Evolutionary conservation across 2,888 invertebrate genomes (phyloP).

Genomic region (Charanyca ferruginea): DNA sequence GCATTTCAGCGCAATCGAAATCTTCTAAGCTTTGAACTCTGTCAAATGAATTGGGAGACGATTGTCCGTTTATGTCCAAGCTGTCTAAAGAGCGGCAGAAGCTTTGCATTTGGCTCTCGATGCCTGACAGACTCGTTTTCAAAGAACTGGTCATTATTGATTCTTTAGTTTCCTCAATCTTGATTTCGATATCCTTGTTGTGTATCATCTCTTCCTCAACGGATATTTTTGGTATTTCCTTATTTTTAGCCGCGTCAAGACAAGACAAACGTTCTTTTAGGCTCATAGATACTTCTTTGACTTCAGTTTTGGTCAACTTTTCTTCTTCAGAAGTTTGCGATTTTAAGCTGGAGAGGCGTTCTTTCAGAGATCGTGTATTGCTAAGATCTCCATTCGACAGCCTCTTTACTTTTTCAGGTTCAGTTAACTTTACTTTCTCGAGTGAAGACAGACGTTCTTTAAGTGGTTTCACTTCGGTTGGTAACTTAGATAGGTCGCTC

Average conservation of each 20-base stretch:
- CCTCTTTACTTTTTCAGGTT: slow-evolving; percentile 87
- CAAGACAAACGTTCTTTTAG: slow-evolving; percentile 89
- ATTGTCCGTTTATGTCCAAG: slow-evolving; percentile 91
- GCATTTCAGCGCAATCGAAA: slow-evolving; percentile 92
- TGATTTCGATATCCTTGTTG: slow-evolving; percentile 75
- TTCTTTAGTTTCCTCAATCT: slow-evolving; percentile 75
- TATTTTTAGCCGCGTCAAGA: slow-evolving; percentile 88
- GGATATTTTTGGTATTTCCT: slow-evolving; percentile 87
- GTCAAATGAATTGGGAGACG: slow-evolving; percentile 91
- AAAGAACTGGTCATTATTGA: slow-evolving; percentile 78
- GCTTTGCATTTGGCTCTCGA: slow-evolving; percentile 91
- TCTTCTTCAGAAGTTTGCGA: slow-evolving; percentile 88
- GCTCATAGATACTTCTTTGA: slow-evolving; percentile 89
- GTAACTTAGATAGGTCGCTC: slow-evolving; percentile 87
- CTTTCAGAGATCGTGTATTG: slow-evolving; percentile 86
- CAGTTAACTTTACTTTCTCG: slow-evolving; percentile 89
- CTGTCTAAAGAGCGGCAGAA: slow-evolving; percentile 93
- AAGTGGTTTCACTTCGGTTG: slow-evolving; percentile 92
- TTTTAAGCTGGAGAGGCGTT: slow-evolving; percentile 86
- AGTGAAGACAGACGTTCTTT: slow-evolving; percentile 92
- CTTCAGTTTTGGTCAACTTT: slow-evolving; percentile 79
- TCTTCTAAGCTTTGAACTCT: slow-evolving; percentile 93
- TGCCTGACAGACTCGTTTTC: slow-evolving; percentile 84
- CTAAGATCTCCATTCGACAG: slow-evolving; percentile 86
- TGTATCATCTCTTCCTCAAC: slow-evolving; percentile 79